Evolutionary conservation across 2,888 invertebrate species (phyloP), one percentile per base, ranked within the genome.

Genomic region (Drosophila pegasa): DNA sequence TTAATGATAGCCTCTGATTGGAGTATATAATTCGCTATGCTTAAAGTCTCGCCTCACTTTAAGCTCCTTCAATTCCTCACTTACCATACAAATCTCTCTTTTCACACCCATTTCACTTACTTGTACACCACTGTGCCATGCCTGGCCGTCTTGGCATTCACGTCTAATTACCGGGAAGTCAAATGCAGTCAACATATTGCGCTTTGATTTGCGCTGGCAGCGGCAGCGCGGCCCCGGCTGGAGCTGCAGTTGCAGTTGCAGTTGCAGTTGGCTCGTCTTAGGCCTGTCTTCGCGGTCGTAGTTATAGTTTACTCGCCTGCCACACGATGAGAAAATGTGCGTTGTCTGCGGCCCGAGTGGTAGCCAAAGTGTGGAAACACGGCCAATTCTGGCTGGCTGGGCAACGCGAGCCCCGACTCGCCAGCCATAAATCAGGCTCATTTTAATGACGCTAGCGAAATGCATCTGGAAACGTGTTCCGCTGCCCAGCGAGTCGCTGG

Each of bases 81-180:
- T n/a, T n/a, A n/a, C n/a, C n/a, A n/a, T n/a, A n/a, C 10, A 31
- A 31, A 31, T 31, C 9, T 31, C 9, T 33, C 10, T 1, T 2
- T 2, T 9, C 33, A 33, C n/a, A n/a, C n/a, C n/a, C n/a, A 14
- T 10, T 33, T 33, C 33, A 12, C 3, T 16, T n/a, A 16, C 37
- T 37, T 4, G 2, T 10, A 4, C 2, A 10, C 61, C 75, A 78
- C 56, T 71, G 75, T 70, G 58, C 62, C 51, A 22, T 47, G 62
- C 3, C 41, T 58, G 68, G 58, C 41, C 63, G 56, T 72, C 77
- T 65, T 82, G 87, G 81, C 73, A 78, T 83, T 80, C 88, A 75
- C 82, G 75, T 87, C 85, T 88, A 87, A 87, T 87, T 88, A 89
- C 88, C 89, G 89, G 87, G 85, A 85, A 88, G 83, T 87, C 89